Conservation (phyloP, 2,888 invertebrate genomes). For the Operophtera brumata region DNA sequence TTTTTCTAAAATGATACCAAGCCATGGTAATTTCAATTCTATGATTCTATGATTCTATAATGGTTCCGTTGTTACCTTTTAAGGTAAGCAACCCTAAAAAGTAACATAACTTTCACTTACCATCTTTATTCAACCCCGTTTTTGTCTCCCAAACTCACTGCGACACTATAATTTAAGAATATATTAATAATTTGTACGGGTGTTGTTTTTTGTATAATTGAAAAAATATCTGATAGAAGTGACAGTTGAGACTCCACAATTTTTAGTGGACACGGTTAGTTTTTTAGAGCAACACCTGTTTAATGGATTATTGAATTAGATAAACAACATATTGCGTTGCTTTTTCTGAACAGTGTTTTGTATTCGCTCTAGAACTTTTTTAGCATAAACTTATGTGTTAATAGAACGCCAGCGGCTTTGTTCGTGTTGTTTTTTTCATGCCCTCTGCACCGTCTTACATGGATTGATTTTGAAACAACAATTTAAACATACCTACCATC, state of each 20-base stretch:
- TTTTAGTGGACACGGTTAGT: slow-evolving; percentile 65
- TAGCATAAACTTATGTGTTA: neutral
- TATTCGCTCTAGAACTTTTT: neutral
- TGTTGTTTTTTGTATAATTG: slow-evolving; percentile 44
- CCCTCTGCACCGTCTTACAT: no score
- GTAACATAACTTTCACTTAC: slow-evolving; percentile 50
- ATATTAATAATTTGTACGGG: slow-evolving; percentile 37
- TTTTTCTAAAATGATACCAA: no score
- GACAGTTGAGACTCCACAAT: slow-evolving; percentile 71
- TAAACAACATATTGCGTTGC: slow-evolving; percentile 55
- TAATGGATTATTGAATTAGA: slow-evolving; percentile 61
- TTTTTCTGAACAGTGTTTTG: slow-evolving; percentile 31
- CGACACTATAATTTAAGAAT: slow-evolving; percentile 14
- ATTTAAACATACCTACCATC: no score
- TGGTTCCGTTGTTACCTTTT: no score
- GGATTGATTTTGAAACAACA: no score
- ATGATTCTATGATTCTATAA: no score
- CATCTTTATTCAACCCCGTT: slow-evolving; percentile 53
- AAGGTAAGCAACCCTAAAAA: neutral
- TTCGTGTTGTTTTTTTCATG: no score
- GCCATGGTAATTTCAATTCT: no score
- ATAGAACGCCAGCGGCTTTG: no score
- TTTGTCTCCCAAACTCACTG: slow-evolving; percentile 28
- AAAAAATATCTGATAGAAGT: slow-evolving; percentile 68
- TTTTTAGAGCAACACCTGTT: slow-evolving; percentile 72